phyloP scores from a whole-genome alignment of 2,797 vertebrate genomes.

The Crypturellus tataupa region DNA sequence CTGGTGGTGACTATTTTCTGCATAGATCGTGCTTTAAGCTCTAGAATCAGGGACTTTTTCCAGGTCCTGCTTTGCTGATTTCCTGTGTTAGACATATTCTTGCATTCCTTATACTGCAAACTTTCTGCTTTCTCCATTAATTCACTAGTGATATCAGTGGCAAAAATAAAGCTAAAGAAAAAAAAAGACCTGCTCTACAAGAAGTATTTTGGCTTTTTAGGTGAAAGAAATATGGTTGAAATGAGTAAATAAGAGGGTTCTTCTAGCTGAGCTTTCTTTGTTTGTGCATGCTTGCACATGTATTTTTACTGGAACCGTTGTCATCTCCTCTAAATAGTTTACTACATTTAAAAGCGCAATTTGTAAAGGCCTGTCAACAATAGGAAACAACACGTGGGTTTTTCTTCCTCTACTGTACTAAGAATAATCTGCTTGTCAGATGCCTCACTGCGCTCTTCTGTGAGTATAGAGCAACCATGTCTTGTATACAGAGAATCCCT shows the following conservation, averaged over 20 bases:
- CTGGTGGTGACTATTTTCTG: background rate
- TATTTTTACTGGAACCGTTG: constrained; percentile 3
- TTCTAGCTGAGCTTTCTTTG: constrained; percentile 22
- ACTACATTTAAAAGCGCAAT: background rate
- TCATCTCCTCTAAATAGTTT: constrained; percentile 30
- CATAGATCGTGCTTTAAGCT: background rate
- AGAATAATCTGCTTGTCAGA: constrained; percentile 33
- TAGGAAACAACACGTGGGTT: background rate
- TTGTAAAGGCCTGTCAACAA: constrained; percentile 33
- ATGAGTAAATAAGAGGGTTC: background rate
- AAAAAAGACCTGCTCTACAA: background rate
- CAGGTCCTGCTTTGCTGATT: background rate
- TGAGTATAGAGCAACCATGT: constrained; percentile 34
- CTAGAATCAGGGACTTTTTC: background rate
- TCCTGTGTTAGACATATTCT: background rate
- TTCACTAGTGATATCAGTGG: background rate
- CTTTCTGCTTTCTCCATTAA: background rate
- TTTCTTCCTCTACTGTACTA: constrained; percentile 27
- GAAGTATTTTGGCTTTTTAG: constrained; percentile 5
- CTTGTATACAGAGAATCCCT: constrained; percentile 8
- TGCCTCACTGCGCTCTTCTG: background rate
- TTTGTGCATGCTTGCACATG: background rate
- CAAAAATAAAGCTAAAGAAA: background rate
- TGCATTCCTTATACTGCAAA: background rate
- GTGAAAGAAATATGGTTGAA: background rate